These are phyloP conservation scores for Sanderia malayensis DNA, from an alignment of 30 jellyfish, hydroid and myxozoan species.

Conservation along the genomic window DNA sequence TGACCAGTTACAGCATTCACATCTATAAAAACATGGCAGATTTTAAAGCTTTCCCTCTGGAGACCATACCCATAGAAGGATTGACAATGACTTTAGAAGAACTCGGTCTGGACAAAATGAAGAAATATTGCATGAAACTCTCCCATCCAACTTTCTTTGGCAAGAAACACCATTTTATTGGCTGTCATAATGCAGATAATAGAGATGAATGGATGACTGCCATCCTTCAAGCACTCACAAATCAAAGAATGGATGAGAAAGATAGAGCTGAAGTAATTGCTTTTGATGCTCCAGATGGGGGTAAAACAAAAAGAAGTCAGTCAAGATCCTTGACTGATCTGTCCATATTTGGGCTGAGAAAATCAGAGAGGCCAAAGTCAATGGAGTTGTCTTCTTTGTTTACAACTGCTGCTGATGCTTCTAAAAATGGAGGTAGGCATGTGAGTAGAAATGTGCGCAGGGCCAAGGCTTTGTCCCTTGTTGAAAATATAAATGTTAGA, in stretches of 20 bases:
- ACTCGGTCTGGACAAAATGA: conserved; percentile 39
- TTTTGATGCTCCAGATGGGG: conserved; percentile 41
- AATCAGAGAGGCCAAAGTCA: conserved; percentile 48
- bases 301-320: conserved; percentile 34
- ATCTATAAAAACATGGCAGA: conserved; percentile 53
- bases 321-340: conserved; percentile 41
- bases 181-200: conserved; percentile 54
- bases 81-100: conserved; percentile 49
- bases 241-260: conserved; percentile 38
- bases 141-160: conserved; percentile 39
- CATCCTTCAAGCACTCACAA: conserved; percentile 46
- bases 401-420: neutral
- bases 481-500: conserved; percentile 46
- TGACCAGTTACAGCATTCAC: conserved; percentile 26
- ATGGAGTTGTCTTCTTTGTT: conserved; percentile 37
- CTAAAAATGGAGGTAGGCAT: neutral
- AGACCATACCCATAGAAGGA: conserved; percentile 33
- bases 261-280: conserved; percentile 39
- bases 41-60: conserved; percentile 53
- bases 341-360: conserved; percentile 42
- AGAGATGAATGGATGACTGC: conserved; percentile 74
- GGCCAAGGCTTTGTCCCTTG: conserved; percentile 56
- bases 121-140: conserved; percentile 32
- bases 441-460: conserved; percentile 23
- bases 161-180: conserved; percentile 46